Base-by-base conservation (phyloP, 2,113 vertebrate species). In the Misgurnus mizolepis region DNA sequence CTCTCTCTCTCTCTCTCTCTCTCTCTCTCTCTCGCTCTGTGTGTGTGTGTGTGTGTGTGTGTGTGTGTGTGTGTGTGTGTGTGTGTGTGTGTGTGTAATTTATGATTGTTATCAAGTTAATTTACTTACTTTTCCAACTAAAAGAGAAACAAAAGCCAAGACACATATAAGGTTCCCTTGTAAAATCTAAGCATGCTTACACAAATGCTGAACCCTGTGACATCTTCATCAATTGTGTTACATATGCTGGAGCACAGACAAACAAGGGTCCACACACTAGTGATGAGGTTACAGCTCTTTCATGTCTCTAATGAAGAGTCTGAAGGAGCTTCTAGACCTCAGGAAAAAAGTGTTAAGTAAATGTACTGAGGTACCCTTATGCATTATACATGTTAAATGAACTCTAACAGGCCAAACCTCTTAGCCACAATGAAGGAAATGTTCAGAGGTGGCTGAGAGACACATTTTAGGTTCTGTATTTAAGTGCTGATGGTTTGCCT, bases 311-410 rank as follows among this genome's bases (percentile, higher is more conserved):
- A 85, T 85, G 83, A 88, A 53, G 88, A 82, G 82, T 65, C 22
- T 49, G 47, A 53, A 17, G 40, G 58, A 76, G 66, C 50, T 75
- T 67, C 72, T 79, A 80, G 75, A 85, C 81, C 78, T 72, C 40
- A 70, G 84, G 79, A 89, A 73, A 80, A 82, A 86, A 83, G 87
- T 89, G 88, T 79, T 85, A 55, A 66, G 85, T 87, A 85, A 91
- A 92, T 90, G 90, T 87, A 84, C 86, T 66, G 88, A 87, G 83
- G 69, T 88, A 71, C 87, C 83, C 83, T 92, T 87, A 92, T 93
- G 88, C 89, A 93, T 92, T 91, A 93, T 93, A 90, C 70, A 93
- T 85, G 84, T 87, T 80, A 90, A 80, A 76, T 88, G 92, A 91
- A 90, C 84, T 89, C 87, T 90, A 86, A 92, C 92, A 93, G 83